phyloP scores from a whole-genome alignment of 2,888 invertebrate genomes.

The Lasius fuliginosus region DNA sequence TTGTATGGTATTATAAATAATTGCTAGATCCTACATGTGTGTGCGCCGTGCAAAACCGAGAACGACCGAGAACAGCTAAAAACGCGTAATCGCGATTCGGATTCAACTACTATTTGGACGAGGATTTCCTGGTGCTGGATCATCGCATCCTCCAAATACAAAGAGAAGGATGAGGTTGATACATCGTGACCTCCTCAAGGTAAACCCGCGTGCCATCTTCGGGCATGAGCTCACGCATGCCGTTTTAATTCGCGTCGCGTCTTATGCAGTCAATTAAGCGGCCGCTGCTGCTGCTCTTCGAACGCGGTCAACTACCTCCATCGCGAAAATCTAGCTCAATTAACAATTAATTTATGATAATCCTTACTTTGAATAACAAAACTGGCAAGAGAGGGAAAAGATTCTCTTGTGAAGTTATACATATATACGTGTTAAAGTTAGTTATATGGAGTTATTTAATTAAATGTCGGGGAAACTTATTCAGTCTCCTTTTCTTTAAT shows the following conservation, averaged over 20 bases:
- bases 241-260: slow-evolving; percentile 15
- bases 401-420: background rate
- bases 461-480: background rate
- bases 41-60: background rate
- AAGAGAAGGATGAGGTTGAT: slow-evolving; percentile 23
- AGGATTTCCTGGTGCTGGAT: slow-evolving; percentile 58
- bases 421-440: background rate
- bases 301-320: background rate
- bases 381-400: background rate
- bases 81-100: slow-evolving; percentile 3
- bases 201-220: slow-evolving; percentile 54
- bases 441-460: background rate
- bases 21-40: background rate
- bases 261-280: slow-evolving; percentile 18
- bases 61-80: background rate
- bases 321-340: slow-evolving; percentile 1
- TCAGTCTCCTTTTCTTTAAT: background rate
- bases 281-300: background rate
- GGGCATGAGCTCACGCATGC: background rate
- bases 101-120: slow-evolving; percentile 21
- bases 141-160: slow-evolving; percentile 57
- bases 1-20: background rate
- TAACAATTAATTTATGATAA: background rate
- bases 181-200: slow-evolving; percentile 61
- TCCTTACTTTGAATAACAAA: background rate